These are phyloP conservation scores for Pseudoips prasinana DNA, from an alignment of 2,888 invertebrate genomes.

Conservation along the genomic window DNA sequence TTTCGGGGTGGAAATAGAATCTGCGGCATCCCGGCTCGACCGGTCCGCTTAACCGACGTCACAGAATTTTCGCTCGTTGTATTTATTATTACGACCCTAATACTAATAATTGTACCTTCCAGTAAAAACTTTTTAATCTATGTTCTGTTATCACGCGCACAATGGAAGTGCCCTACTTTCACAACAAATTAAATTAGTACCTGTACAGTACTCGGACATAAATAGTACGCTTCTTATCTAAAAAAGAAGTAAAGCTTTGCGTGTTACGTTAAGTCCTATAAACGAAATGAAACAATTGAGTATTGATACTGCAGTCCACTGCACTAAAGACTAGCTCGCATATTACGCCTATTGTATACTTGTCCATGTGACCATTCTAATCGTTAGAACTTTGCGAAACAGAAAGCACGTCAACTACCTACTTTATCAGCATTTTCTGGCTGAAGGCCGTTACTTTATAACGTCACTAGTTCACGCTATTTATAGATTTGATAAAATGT, in stretches of 20 bases:
- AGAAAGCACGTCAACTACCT: background rate
- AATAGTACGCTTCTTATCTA: slow-evolving; percentile 34
- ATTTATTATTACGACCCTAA: too few species aligned
- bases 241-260: slow-evolving; percentile 29
- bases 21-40: too few species aligned
- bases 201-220: slow-evolving; percentile 31
- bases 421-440: slow-evolving; percentile 2
- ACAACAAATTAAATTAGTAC: slow-evolving; percentile 41
- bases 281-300: too few species aligned
- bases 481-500: slow-evolving; percentile 9
- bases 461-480: slow-evolving; percentile 8
- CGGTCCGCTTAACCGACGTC: too few species aligned
- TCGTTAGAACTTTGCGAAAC: background rate
- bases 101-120: too few species aligned
- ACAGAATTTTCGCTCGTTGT: too few species aligned
- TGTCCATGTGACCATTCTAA: too few species aligned
- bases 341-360: too few species aligned
- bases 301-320: too few species aligned
- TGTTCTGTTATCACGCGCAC: slow-evolving; percentile 36
- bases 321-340: too few species aligned
- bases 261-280: slow-evolving; percentile 19
- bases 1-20: too few species aligned
- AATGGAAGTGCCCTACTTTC: slow-evolving; percentile 41
- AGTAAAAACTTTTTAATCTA: too few species aligned
- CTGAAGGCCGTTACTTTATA: slow-evolving; percentile 15